Conservation (phyloP, 2,888 invertebrate species). For the Pammene fasciana region DNA sequence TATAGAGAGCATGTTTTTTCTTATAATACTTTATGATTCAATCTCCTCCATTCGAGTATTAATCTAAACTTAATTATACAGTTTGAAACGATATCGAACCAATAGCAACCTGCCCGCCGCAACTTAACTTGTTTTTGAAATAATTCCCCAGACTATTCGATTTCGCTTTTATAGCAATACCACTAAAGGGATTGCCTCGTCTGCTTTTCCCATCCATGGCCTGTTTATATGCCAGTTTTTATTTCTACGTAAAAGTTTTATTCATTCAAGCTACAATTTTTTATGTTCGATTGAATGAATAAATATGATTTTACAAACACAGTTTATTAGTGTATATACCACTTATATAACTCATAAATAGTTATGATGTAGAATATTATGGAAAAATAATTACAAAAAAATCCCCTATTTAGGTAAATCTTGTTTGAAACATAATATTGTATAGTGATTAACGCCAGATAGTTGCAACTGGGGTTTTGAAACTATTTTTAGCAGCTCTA, state of each 20-base stretch:
- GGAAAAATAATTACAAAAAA: too few relatives aligned
- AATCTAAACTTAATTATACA: conserved; percentile 1
- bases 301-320: too few relatives aligned
- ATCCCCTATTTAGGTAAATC: too few relatives aligned
- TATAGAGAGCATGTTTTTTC: too few relatives aligned
- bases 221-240: conserved; percentile 8
- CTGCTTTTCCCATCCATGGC: conserved; percentile 14
- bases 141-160: conserved; percentile 27
- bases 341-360: too few relatives aligned
- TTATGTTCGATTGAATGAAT: too few relatives aligned
- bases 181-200: conserved; percentile 29
- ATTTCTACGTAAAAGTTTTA: conserved; percentile 6
- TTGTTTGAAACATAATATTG: too few relatives aligned
- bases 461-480: too few relatives aligned
- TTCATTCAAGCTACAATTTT: background rate
- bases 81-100: background rate
- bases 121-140: conserved; percentile 20
- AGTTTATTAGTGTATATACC: too few relatives aligned
- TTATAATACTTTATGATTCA: background rate
- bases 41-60: background rate
- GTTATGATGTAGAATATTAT: too few relatives aligned
- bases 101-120: background rate
- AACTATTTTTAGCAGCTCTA: too few relatives aligned
- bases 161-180: conserved; percentile 29
- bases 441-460: too few relatives aligned